These are phyloP conservation scores for Setophaga petechia DNA, from an alignment of 2,113 vertebrate genomes.

Conservation along the genomic window DNA sequence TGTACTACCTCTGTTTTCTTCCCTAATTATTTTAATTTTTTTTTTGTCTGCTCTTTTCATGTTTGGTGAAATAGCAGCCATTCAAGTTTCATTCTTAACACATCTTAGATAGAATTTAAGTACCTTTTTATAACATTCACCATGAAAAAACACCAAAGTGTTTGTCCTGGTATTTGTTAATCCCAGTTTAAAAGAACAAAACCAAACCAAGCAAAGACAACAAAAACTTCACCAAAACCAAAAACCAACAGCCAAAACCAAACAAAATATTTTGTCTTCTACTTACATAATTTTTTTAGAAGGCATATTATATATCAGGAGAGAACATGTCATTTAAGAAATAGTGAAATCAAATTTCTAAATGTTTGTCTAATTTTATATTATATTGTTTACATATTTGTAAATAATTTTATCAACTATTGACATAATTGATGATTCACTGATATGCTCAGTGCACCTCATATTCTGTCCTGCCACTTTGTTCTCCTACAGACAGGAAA, in stretches of 20 bases:
- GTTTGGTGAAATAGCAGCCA: background rate
- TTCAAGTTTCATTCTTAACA: background rate
- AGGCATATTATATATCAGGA: background rate
- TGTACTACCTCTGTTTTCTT: background rate
- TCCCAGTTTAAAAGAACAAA: background rate
- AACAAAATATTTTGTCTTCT: background rate
- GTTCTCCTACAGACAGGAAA: background rate
- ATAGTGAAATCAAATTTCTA: background rate
- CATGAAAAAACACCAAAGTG: background rate
- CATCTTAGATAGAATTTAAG: background rate
- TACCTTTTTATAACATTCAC: background rate
- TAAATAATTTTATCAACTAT: background rate
- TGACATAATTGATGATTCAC: background rate
- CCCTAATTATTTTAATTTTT: background rate
- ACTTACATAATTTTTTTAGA: background rate
- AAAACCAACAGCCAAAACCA: background rate
- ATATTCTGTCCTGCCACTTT: background rate
- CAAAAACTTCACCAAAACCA: background rate
- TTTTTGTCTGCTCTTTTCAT: background rate
- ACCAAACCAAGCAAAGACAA: background rate
- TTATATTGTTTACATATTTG: background rate
- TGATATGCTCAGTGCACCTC: background rate
- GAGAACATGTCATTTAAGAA: background rate
- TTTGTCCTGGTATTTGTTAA: background rate
- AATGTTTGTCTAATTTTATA: background rate